A percentile compares a stretch with the other conserved stretches of the same genome.
phyloP scores from a whole-genome alignment of 1,140 invertebrate species.

The Pogonomyrmex barbatus region DNA sequence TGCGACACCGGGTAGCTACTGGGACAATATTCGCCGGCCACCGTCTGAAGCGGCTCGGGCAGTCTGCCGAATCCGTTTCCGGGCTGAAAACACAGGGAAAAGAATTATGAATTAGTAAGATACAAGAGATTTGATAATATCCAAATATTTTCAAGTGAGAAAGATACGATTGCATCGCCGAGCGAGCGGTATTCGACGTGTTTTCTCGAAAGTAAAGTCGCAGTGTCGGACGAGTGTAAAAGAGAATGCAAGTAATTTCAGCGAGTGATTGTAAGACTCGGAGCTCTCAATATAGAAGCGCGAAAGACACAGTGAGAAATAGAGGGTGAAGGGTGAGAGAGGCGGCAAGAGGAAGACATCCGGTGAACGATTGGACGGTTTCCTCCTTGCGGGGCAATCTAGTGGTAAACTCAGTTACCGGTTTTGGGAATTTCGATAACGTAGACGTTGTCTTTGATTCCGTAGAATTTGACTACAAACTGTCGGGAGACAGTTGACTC shows the following conservation, averaged over 20 bases:
- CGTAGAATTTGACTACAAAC: slow-evolving; percentile 54
- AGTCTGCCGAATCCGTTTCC: slow-evolving; percentile 76
- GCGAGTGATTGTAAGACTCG: slow-evolving; percentile 47
- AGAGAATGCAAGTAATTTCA: slow-evolving; percentile 52
- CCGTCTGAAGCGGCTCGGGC: slow-evolving; percentile 70
- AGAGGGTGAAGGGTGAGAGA: slow-evolving; percentile 64
- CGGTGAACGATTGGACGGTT: slow-evolving; percentile 85
- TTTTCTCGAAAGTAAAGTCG: slow-evolving; percentile 4
- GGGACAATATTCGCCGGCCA: slow-evolving; percentile 66
- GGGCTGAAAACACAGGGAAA: slow-evolving; percentile 70
- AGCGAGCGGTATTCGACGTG: background rate
- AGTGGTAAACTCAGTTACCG: slow-evolving; percentile 85
- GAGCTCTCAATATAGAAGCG: slow-evolving; percentile 52
- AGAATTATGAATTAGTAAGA: background rate
- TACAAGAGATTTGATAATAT: background rate
- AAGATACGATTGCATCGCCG: background rate
- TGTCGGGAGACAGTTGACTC: background rate
- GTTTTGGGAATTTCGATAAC: slow-evolving; percentile 82
- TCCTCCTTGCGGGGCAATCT: slow-evolving; percentile 86
- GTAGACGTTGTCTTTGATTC: slow-evolving; percentile 70
- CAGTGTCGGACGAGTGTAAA: background rate
- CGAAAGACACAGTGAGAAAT: slow-evolving; percentile 70
- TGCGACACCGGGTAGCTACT: slow-evolving; percentile 66
- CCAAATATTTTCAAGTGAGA: background rate
- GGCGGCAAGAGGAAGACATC: slow-evolving; percentile 77